Evolutionary conservation across 2,113 vertebrate species (phyloP).

Genomic region (Cinclus cinclus): DNA sequence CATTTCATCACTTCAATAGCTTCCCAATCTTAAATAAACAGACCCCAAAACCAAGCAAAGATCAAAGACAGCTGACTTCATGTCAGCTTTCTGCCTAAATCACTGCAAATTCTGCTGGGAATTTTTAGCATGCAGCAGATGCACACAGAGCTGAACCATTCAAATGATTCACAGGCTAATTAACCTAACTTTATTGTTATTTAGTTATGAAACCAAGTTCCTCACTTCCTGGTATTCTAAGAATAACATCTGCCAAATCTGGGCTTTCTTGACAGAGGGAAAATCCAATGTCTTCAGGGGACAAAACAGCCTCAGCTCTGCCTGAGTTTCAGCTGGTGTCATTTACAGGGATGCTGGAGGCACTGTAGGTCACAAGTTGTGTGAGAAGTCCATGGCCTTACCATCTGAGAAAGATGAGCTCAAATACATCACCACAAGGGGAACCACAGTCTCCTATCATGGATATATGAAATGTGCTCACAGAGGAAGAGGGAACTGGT

Average conservation of each 20-base stretch:
- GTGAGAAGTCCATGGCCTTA: not conserved
- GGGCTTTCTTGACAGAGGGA: not conserved
- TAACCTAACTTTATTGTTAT: slow-evolving; percentile 10
- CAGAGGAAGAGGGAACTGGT: not conserved
- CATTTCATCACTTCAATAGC: not conserved
- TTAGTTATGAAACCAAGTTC: slow-evolving; percentile 23
- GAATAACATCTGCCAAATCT: slow-evolving; percentile 11
- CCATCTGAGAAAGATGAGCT: not conserved
- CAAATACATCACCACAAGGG: not conserved
- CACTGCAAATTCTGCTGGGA: not conserved
- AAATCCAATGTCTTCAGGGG: not conserved
- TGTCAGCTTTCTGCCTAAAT: not conserved
- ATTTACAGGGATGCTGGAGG: not conserved
- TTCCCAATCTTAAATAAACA: not conserved
- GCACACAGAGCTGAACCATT: not conserved
- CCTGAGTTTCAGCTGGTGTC: not conserved
- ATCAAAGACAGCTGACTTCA: slow-evolving; percentile 16
- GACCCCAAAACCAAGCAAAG: not conserved
- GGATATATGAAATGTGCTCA: not conserved
- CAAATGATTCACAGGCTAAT: not conserved
- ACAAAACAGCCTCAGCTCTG: not conserved
- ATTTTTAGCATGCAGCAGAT: not conserved
- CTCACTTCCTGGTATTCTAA: slow-evolving; percentile 13
- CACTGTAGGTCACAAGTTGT: not conserved
- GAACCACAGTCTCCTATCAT: not conserved